Base-by-base conservation (phyloP, 2,888 invertebrate genomes). In the Phyllotreta cruciferae region DNA sequence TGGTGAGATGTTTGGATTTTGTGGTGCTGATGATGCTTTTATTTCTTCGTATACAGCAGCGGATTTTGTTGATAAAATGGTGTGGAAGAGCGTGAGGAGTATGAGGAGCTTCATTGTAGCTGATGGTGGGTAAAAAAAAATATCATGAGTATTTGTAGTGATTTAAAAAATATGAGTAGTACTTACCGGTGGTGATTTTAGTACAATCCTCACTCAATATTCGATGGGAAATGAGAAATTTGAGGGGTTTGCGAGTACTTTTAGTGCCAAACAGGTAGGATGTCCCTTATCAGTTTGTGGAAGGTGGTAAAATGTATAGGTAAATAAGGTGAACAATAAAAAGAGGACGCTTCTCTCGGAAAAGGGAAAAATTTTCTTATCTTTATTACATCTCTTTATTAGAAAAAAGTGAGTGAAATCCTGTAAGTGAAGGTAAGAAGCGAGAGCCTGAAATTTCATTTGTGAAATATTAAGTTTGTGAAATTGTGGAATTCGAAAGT, bases 281-380 rank as follows among this genome's bases (percentile, higher is more conserved):
- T 50, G 58, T 41, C 5, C 39, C 50, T 58, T 58, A 58, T 50
- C 39, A 42, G 11, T 49, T 41, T 39, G 9, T 36, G 47, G 34
- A 50, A 50, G 57, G 58, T 11, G 35, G 42, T 49, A 58, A 49
- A 57, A 57, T 35, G 50, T 24, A 24, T 24, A 9, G 39, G 56
- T 47, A 57, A 49, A 38, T 47, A 45, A 3, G 10, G 45, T 24
- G 8, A 24, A 49, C 24, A 57, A 38, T 14, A n/a, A 39, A 49
- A 49, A 49, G n/a, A 49, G 13, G 38, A 45, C 47, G 24, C 4
- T 37, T 14, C 53, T 53, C 24, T 49, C 11, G 38, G 56, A 47
- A 37, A 37, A 56, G 47, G 37, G 38, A 34, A 49, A 49, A 57
- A 44, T 10, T 70, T 72, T 49, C 66, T 73, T n/a, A 76, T 56